These are phyloP conservation scores for Boulengeromyrus knoepffleri DNA, from an alignment of 2,113 vertebrate species.

Conservation along the genomic window DNA sequence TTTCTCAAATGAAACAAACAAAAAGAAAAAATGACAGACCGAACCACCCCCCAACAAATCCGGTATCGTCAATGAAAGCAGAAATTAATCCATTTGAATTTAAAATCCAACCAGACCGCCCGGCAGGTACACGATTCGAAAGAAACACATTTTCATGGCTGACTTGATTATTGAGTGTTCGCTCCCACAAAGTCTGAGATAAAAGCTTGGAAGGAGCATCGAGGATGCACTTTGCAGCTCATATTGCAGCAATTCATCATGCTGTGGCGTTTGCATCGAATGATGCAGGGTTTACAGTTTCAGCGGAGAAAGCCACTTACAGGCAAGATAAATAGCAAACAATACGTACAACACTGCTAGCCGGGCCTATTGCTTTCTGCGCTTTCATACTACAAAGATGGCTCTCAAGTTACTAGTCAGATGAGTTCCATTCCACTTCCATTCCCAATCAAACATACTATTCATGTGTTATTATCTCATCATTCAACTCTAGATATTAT, in stretches of 20 bases:
- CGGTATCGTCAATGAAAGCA: not conserved
- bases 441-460: constrained; percentile 33
- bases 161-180: constrained; percentile 40
- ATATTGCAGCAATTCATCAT: constrained; percentile 53
- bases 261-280: constrained; percentile 35
- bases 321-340: constrained; percentile 52
- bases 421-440: constrained; percentile 14
- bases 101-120: constrained; percentile 19
- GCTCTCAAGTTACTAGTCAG: constrained; percentile 36
- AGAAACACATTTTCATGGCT: constrained; percentile 43
- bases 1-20: not conserved
- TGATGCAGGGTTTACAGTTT: constrained; percentile 48
- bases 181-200: constrained; percentile 53
- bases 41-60: not conserved
- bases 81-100: constrained; percentile 16
- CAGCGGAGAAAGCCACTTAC: constrained; percentile 44
- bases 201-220: constrained; percentile 50
- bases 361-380: constrained; percentile 26
- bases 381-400: constrained; percentile 45
- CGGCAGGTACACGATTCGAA: constrained; percentile 11
- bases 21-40: not conserved
- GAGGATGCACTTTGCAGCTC: constrained; percentile 44
- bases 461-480: constrained; percentile 33
- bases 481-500: constrained; percentile 19
- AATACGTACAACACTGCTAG: constrained; percentile 36